Evolutionary conservation across 2,113 vertebrate species (phyloP), one percentile per base, ranked within the genome.

Genomic region (Thryonomys swinderianus): DNA sequence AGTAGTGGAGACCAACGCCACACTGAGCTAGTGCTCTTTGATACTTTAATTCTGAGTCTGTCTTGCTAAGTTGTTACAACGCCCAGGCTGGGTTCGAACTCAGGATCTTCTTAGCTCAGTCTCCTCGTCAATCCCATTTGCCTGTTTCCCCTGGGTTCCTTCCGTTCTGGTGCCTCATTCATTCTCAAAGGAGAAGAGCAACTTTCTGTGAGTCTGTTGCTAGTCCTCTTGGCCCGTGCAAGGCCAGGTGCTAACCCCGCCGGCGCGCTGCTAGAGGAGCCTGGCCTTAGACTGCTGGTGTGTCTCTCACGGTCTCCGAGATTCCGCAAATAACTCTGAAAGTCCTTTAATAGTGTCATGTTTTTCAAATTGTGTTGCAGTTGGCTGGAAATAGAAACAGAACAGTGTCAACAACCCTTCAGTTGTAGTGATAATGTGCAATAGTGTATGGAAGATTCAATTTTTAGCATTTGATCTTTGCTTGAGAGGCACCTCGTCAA

Each of bases 401-500:
- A 79, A 85, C 32, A 34, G 7, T 83, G 81, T 81, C 80, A 95
- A 94, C 74, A 95, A 87, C 82, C 74, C 55, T 97, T 97, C 94
- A 51, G 14, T 73, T 95, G 25, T n/a, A 95, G 73, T 13, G 83
- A 42, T 92, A 94, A 93, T 92, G 91, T 91, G 76, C 71, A 40
- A 18, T 9, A 78, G 67, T 78, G 27, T 90, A 62, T 1, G 4
- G 91, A 80, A 97, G 73, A 94, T 94, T 95, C 9, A 57, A 32
- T 95, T 94, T 76, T 98, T 97, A 97, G 87, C 94, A 95, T 98
- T 93, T 97, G 95, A 96, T 97, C 96, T 98, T 45, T 97, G 98
- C 98, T 96, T 89, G 95, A 97, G 94, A 97, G 88, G 64, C 94
- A 88, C 71, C 97, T 98, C 92, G 97, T 64, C 81, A 96, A 59